Evolutionary conservation across 2,888 invertebrate genomes (phyloP), one percentile per base, ranked within the genome.

Genomic region (Chaitophorus viminalis): DNA sequence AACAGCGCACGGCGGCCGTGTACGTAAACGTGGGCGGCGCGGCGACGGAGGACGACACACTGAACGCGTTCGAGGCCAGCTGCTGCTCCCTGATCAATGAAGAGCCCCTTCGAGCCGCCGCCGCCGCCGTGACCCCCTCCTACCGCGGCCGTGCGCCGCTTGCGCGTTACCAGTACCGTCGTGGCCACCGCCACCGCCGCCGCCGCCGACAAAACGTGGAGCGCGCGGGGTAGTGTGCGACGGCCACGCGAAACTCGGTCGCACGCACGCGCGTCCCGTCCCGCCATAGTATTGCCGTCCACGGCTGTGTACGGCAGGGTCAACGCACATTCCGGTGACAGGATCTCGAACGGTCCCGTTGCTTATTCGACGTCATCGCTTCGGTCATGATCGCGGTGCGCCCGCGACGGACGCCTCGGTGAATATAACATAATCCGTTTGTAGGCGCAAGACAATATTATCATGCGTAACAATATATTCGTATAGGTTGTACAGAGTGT

Each of bases 41-140:
- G 72, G 79, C 72, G 1, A 60, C 79, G 72, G 36, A 18, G 21
- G 75, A 85, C 85, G 77, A 78, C 85, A 78, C 85, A 85, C 85
- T 78, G 70, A 78, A 78, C 85, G 85, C 85, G 85, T 85, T 70
- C 77, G 86, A 79, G 86, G 86, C 79, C 86, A 86, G 86, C 79
- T 79, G 86, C 86, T 86, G 86, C 86, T 86, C 86, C 86, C 86
- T 86, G 86, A 86, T 86, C 86, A 86, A 86, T 86, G 86, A 86
- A 86, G n/a, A 79, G 79, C 86, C 86, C 86, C 86, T 86, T 86
- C 78, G 85, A 36, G 78, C 70, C 85, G 70, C 70, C 54, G 85
- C 70, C 72, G 31, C 52, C 52, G 25, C 83, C 79, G 17, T 54
- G 78, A 33, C 52, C 52, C 68, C 76, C 46, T 25, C 29, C 33